Evolutionary conservation across 2,888 invertebrate genomes (phyloP).

Genomic region (Lissonota sp.): DNA sequence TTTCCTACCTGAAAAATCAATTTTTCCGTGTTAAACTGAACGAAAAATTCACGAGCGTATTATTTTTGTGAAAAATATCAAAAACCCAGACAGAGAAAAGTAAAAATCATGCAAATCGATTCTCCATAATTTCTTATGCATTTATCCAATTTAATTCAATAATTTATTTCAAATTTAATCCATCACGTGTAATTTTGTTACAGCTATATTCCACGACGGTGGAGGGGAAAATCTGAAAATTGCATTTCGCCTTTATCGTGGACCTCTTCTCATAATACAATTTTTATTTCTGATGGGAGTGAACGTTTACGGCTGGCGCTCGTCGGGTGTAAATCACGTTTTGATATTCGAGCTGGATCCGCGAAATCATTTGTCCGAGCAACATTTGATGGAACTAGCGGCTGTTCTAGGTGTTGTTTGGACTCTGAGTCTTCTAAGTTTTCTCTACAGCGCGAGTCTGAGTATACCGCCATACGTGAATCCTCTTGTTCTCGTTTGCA

Average conservation of each 20-base stretch:
- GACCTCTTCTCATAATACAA: conserved; percentile 95
- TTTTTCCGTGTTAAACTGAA: no score
- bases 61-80: conserved; percentile 7
- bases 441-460: conserved; percentile 92
- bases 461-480: conserved; percentile 96
- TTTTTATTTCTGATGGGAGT: conserved; percentile 97
- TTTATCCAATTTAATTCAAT: background rate
- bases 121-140: conserved; percentile 23
- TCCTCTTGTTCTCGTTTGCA: conserved; percentile 92
- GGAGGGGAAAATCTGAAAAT: conserved; percentile 90
- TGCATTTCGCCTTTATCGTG: conserved; percentile 96
- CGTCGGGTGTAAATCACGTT: conserved; percentile 98
- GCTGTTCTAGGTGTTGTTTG: conserved; percentile 97
- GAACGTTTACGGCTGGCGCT: conserved; percentile 98
- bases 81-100: background rate
- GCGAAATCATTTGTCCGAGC: conserved; percentile 96
- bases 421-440: conserved; percentile 95
- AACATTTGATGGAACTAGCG: conserved; percentile 97
- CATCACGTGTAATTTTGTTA: conserved; percentile 69
- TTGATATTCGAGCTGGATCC: conserved; percentile 99
- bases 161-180: no score
- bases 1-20: no score
- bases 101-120: conserved; percentile 13
- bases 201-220: conserved; percentile 91
- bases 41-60: background rate